These are phyloP conservation scores for Pollenia amentaria DNA, from an alignment of 2,888 invertebrate genomes.

Conservation along the genomic window DNA sequence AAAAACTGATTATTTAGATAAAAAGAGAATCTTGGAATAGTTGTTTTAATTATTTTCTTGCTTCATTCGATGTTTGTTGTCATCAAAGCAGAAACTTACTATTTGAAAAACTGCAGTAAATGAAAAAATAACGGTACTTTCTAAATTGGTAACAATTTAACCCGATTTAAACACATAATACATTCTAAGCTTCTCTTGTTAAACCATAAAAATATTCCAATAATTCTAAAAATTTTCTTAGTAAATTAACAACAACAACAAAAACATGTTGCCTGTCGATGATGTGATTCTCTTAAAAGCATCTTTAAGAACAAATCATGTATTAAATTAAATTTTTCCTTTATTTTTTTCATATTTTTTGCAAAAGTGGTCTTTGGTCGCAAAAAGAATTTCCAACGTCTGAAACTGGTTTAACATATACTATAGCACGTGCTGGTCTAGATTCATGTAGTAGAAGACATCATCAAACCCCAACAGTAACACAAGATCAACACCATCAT, in stretches of 20 bases:
- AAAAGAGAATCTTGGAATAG: slow-evolving; percentile 56
- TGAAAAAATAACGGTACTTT: slow-evolving; percentile 72
- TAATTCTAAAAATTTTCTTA: slow-evolving; percentile 66
- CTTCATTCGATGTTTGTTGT: neutral
- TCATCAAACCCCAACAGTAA: slow-evolving; percentile 76
- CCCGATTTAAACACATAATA: slow-evolving; percentile 46
- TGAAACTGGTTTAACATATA: slow-evolving; percentile 84
- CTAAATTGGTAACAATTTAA: slow-evolving; percentile 45
- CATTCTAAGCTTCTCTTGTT: slow-evolving; percentile 50
- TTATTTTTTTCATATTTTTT: slow-evolving; percentile 27
- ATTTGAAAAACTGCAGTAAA: slow-evolving; percentile 33
- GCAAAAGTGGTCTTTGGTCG: slow-evolving; percentile 80
- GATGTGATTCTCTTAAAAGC: slow-evolving; percentile 9
- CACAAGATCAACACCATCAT: slow-evolving; percentile 75
- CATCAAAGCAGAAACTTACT: neutral
- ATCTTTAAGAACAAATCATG: neutral
- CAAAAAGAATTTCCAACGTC: slow-evolving; percentile 83
- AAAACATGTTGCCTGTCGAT: slow-evolving; percentile 44
- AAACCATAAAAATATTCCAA: slow-evolving; percentile 65
- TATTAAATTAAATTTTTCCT: slow-evolving; percentile 48
- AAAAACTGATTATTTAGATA: slow-evolving; percentile 18
- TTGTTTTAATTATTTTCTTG: slow-evolving; percentile 51
- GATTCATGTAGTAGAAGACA: slow-evolving; percentile 78
- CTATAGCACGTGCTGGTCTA: slow-evolving; percentile 81
- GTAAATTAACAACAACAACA: slow-evolving; percentile 57